phyloP scores from a whole-genome alignment of 2,113 vertebrate species.

The Pteruthius melanotis region DNA sequence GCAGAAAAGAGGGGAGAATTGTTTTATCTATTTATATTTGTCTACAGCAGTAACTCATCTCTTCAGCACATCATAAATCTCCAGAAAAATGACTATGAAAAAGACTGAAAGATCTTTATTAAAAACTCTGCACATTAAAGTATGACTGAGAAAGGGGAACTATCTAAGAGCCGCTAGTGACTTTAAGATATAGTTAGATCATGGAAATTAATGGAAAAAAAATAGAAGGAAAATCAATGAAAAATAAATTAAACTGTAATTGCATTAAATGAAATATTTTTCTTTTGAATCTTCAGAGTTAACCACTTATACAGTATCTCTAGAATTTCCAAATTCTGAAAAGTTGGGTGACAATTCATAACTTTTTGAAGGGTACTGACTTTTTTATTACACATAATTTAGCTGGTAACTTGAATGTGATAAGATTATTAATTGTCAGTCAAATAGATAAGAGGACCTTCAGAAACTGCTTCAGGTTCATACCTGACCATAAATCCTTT shows the following conservation, averaged over 20 bases:
- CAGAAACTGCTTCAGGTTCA: not conserved
- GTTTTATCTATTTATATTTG: not conserved
- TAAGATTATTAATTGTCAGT: not conserved
- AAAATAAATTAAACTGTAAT: not conserved
- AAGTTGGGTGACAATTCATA: not conserved
- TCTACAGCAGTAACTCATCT: not conserved
- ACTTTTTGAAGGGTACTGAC: not conserved
- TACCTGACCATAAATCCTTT: not conserved
- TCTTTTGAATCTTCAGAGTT: not conserved
- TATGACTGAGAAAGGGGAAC: not conserved
- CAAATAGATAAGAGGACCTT: not conserved
- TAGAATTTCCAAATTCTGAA: not conserved
- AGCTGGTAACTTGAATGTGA: not conserved
- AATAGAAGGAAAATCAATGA: not conserved
- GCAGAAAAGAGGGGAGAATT: not conserved
- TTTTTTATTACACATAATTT: not conserved
- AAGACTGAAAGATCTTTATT: not conserved
- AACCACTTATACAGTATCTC: not conserved
- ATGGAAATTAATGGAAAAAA: not conserved
- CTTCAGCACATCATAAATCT: not conserved
- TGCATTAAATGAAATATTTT: not conserved
- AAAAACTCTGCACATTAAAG: not conserved
- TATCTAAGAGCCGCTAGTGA: not conserved
- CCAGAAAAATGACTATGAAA: not conserved
- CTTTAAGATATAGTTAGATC: not conserved